Base-by-base conservation (phyloP, 2,797 vertebrate species). In the Zenarchopterus dispar region DNA sequence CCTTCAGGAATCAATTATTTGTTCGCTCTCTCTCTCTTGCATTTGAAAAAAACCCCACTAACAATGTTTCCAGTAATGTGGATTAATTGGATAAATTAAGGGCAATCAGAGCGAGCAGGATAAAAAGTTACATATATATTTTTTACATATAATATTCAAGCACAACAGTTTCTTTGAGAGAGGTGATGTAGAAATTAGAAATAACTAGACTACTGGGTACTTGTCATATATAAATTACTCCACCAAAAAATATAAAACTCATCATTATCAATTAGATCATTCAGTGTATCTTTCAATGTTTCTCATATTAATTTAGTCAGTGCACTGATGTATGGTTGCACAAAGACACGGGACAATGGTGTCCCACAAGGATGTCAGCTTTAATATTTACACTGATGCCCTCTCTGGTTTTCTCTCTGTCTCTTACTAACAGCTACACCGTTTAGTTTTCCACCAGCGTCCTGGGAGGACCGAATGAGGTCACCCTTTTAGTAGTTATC, bases 401-500 rank as follows among this genome's bases (percentile, higher is more conserved):
- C n/a, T n/a, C n/a, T n/a, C n/a, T n/a, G n/a, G n/a, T n/a, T n/a
- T 57, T 41, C n/a, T 53, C 43, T 67, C 47, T 55, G 48, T 70
- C 3, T 1, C 36, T 52, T 55, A 59, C 8, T 22, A 60, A 76
- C 62, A 67, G 70, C 62, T n/a, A 43, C 21, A 55, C 51, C 16
- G 31, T 83, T 75, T 44, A 56, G 56, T 62, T 76, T 82, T 85
- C 67, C 75, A 82, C 22, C 39, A 54, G 18, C 24, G 66, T 58
- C 62, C 58, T 64, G 44, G 61, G 74, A 81, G 59, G 62, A 80
- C 62, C 16, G 67, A 59, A 89, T 88, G 86, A 90, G 84, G 80
- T 86, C 83, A 87, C 65, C 57, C 42, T 72, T 23, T 8, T 31
- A 24, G 69, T 55, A 82, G 75, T 77, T 70, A 79, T 72, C 51